Percentiles rank a stretch among this genome's conserved stretches.
Conservation (phyloP, 2,797 vertebrate genomes). For the Crocidura indochinensis region DNA sequence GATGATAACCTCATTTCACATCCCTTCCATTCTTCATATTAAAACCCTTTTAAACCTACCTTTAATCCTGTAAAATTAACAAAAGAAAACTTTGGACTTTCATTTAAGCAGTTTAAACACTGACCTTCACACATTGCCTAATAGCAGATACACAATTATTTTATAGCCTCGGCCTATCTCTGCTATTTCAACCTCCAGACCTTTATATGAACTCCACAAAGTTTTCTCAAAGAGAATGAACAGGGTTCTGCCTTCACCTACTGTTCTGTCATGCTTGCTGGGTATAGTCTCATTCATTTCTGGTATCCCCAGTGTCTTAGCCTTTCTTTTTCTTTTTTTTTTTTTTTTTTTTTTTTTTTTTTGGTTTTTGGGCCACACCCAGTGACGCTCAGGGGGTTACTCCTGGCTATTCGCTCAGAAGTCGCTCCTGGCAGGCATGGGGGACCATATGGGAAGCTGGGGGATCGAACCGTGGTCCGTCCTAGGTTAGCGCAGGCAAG, state of each 20-base stretch:
- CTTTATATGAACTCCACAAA: background rate
- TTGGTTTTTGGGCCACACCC: too few species aligned
- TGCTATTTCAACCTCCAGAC: background rate
- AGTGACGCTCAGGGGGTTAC: too few species aligned
- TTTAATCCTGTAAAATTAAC: constrained; percentile 13
- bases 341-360: too few species aligned
- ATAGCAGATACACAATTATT: background rate
- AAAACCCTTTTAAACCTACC: background rate
- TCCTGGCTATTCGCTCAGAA: too few species aligned
- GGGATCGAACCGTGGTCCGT: too few species aligned
- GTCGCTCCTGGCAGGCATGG: too few species aligned
- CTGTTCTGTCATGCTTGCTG: background rate
- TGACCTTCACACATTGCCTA: background rate
- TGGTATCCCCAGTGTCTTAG: background rate
- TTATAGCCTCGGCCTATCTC: constrained; percentile 24
- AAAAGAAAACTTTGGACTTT: constrained; percentile 43
- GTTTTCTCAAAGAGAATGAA: background rate
- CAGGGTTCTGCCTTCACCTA: background rate
- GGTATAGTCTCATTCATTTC: background rate
- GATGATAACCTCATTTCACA: constrained; percentile 4
- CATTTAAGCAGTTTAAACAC: background rate
- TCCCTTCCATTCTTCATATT: constrained; percentile 45
- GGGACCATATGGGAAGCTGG: too few species aligned
- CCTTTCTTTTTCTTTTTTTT: too few species aligned
- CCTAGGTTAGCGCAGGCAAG: too few species aligned